phyloP scores from a whole-genome alignment of 2,113 vertebrate genomes.

The Trematomus loennbergii region DNA sequence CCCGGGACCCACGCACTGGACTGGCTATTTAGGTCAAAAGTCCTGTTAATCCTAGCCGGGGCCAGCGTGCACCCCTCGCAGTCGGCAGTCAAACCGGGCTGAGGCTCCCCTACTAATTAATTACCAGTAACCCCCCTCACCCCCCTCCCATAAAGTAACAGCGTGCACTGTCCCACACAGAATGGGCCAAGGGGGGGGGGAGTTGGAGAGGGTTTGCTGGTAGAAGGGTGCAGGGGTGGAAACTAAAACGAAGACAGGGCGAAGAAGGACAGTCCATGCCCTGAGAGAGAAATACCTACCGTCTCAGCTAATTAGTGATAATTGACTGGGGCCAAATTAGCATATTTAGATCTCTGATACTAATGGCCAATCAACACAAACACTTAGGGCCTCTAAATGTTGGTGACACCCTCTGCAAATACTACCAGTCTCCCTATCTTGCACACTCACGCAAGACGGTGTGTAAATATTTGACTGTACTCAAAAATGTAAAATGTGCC shows the following conservation, averaged over 20 bases:
- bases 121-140: slow-evolving; percentile 82
- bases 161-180: slow-evolving; percentile 62
- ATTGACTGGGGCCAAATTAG: slow-evolving; percentile 78
- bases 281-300: slow-evolving; percentile 73
- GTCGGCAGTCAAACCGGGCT: slow-evolving; percentile 73
- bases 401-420: slow-evolving; percentile 40
- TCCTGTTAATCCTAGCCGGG: slow-evolving; percentile 79
- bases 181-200: slow-evolving; percentile 19
- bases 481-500: neutral
- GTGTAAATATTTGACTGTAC: neutral
- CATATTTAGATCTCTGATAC: slow-evolving; percentile 82
- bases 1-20: slow-evolving; percentile 82
- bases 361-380: slow-evolving; percentile 82
- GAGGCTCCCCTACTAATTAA: slow-evolving; percentile 87
- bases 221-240: slow-evolving; percentile 66
- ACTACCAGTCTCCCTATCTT: slow-evolving; percentile 14
- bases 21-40: slow-evolving; percentile 92
- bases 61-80: slow-evolving; percentile 61
- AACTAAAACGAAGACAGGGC: slow-evolving; percentile 70
- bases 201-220: slow-evolving; percentile 52
- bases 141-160: slow-evolving; percentile 49
- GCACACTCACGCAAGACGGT: neutral
- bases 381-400: slow-evolving; percentile 73
- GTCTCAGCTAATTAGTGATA: slow-evolving; percentile 82
- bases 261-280: slow-evolving; percentile 74